A percentile compares a stretch with the other conserved stretches of the same genome.
Evolutionary conservation across 2,888 invertebrate species (phyloP).

Genomic region (Nemotelus pantherinus): DNA sequence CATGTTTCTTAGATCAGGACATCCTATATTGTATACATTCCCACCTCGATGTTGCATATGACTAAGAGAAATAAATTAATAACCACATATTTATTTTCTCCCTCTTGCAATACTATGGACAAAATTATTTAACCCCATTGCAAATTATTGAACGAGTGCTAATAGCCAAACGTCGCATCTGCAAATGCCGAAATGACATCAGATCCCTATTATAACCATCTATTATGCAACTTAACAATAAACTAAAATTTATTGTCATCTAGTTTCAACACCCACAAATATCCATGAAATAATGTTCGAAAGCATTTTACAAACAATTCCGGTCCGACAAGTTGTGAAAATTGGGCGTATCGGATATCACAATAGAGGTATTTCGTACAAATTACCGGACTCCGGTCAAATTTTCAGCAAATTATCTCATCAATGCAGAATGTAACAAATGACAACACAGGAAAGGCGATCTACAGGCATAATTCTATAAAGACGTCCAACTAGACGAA

Average conservation of each 20-base stretch:
- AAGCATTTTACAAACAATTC: constrained; percentile 54
- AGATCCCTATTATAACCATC: too few relatives aligned
- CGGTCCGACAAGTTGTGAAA: constrained; percentile 21
- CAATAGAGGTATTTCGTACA: constrained; percentile 14
- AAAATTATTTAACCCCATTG: too few relatives aligned
- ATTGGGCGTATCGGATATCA: constrained; percentile 36
- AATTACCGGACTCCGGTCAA: constrained; percentile 7
- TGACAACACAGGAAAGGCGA: neutral
- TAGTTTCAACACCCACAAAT: constrained; percentile 61
- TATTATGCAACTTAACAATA: neutral
- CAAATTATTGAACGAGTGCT: too few relatives aligned
- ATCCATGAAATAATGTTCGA: constrained; percentile 63
- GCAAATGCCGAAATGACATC: too few relatives aligned
- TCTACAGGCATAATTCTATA: constrained; percentile 20
- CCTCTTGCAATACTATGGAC: too few relatives aligned
- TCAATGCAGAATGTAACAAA: constrained; percentile 16
- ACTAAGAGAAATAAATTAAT: too few relatives aligned
- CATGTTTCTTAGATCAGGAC: too few relatives aligned
- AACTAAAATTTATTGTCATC: constrained; percentile 41
- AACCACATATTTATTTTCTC: too few relatives aligned
- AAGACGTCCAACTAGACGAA: constrained; percentile 8
- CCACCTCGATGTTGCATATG: too few relatives aligned
- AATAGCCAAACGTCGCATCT: too few relatives aligned
- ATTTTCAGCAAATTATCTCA: constrained; percentile 43
- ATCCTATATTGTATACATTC: too few relatives aligned